Percentiles rank a stretch among this genome's conserved stretches.
phyloP scores from a whole-genome alignment of 2,113 vertebrate species.

The Syrrhaptes paradoxus region DNA sequence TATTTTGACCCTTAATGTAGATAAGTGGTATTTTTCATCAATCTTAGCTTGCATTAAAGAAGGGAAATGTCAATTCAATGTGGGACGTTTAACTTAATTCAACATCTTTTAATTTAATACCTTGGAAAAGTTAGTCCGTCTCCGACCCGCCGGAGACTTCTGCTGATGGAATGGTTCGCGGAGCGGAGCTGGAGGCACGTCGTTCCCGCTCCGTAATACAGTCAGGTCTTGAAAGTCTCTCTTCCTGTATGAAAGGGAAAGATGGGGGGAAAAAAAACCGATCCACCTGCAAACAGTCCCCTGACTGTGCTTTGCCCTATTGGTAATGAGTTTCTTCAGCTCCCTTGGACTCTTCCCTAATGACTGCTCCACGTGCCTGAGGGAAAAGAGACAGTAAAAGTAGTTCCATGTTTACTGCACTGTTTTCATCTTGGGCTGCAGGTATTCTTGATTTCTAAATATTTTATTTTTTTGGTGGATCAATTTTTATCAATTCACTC shows the following conservation, averaged over 20 bases:
- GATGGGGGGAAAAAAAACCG: background rate
- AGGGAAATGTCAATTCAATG: constrained; percentile 83
- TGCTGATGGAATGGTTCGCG: constrained; percentile 76
- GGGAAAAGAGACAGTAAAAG: background rate
- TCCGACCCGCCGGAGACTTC: constrained; percentile 71
- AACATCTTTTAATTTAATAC: constrained; percentile 87
- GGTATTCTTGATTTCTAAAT: background rate
- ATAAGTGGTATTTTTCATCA: constrained; percentile 97
- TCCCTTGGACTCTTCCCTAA: background rate
- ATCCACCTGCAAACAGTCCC: accelerated
- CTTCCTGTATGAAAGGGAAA: background rate
- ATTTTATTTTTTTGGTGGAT: background rate
- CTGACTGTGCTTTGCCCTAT: background rate
- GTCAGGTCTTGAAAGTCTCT: background rate
- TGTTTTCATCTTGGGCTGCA: background rate
- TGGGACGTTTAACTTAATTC: constrained; percentile 83
- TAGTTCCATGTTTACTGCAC: background rate
- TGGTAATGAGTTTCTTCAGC: background rate
- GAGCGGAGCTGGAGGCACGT: constrained; percentile 2
- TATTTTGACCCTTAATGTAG: constrained; percentile 96
- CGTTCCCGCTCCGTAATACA: background rate
- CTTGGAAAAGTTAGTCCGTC: constrained; percentile 78
- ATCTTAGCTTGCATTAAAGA: constrained; percentile 85
- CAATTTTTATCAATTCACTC: background rate
- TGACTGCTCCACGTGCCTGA: background rate